A percentile compares a stretch with the other conserved stretches of the same genome.
Conservation (phyloP, 35 echinoderm and acorn worm species). For the Hemicentrotus pulcherrimus region DNA sequence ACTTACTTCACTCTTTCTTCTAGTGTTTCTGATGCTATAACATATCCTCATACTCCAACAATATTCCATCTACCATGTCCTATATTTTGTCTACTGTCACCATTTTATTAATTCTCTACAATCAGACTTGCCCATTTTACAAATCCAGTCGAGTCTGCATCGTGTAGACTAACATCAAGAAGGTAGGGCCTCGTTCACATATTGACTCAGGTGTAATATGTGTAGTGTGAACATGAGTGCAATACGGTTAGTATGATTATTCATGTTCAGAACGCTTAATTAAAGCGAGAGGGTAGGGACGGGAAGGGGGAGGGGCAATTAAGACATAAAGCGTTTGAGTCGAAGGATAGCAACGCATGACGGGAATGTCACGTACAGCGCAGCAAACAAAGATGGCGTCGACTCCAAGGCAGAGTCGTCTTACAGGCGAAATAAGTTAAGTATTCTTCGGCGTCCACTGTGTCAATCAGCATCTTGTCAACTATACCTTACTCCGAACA, state of each 20-base stretch:
- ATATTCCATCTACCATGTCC: background rate
- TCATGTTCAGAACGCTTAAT: background rate
- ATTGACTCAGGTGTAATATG: background rate
- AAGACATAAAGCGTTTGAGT: background rate
- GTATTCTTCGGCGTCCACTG: too few species aligned
- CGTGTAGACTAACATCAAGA: background rate
- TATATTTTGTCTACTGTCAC: too few species aligned
- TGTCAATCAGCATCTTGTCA: too few species aligned
- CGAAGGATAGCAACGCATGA: background rate
- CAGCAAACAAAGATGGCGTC: background rate
- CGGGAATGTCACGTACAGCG: background rate
- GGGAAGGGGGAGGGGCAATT: background rate
- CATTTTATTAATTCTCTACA: too few species aligned
- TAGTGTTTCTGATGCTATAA: too few species aligned
- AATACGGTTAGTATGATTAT: background rate
- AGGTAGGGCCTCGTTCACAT: background rate
- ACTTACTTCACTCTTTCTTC: too few species aligned
- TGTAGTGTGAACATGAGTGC: background rate
- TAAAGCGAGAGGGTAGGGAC: background rate
- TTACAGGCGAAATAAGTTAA: too few species aligned
- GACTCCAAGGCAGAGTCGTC: background rate
- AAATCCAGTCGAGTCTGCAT: background rate
- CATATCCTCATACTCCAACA: too few species aligned
- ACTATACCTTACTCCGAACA: too few species aligned
- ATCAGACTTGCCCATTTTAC: background rate